Conservation (phyloP, 2,797 vertebrate species). For the Carduelis carduelis region DNA sequence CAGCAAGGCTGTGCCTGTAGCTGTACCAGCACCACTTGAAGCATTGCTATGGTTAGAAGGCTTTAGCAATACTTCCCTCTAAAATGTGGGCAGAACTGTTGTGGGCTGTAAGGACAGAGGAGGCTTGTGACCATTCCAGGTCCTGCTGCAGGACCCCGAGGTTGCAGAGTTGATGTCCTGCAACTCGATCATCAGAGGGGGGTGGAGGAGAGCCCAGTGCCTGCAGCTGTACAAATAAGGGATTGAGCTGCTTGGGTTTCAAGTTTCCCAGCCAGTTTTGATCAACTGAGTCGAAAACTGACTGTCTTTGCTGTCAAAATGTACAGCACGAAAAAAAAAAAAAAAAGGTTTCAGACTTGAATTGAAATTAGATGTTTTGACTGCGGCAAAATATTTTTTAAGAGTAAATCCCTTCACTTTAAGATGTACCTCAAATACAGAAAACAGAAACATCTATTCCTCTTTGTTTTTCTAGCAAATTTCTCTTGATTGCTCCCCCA, state of each 20-base stretch:
- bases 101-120: background rate
- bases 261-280: background rate
- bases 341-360: background rate
- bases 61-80: background rate
- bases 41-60: background rate
- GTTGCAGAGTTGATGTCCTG: background rate
- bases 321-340: background rate
- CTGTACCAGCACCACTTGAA: background rate
- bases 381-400: background rate
- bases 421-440: background rate
- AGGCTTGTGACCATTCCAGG: background rate
- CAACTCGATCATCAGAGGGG: background rate
- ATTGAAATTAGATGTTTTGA: background rate
- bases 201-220: background rate
- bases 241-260: conserved; percentile 2
- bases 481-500: background rate
- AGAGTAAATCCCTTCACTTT: background rate
- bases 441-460: background rate
- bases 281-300: background rate
- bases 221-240: conserved; percentile 36
- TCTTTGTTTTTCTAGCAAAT: background rate
- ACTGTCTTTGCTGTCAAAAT: background rate
- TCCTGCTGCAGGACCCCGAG: background rate
- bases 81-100: background rate
- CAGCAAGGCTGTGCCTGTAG: background rate